These are phyloP conservation scores for Bimastos eiseni DNA, from an alignment of 2,888 invertebrate species.

Conservation along the genomic window DNA sequence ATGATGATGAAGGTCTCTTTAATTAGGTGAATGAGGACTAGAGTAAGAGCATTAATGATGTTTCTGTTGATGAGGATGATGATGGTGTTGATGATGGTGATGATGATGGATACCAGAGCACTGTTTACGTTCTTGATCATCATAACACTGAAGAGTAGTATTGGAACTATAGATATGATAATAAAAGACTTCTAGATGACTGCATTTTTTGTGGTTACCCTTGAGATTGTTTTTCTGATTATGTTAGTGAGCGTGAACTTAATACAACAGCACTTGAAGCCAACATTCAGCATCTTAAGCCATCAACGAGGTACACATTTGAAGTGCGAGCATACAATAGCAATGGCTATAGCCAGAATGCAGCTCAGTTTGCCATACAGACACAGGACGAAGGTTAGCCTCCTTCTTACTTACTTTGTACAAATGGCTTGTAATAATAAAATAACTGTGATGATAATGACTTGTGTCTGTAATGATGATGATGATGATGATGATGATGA, in stretches of 20 bases:
- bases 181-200: background rate
- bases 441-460: background rate
- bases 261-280: slow-evolving; percentile 77
- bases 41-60: background rate
- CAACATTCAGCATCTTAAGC: slow-evolving; percentile 75
- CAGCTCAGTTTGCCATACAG: slow-evolving; percentile 73
- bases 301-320: slow-evolving; percentile 84
- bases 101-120: background rate
- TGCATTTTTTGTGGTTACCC: background rate
- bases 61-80: background rate
- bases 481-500: too few relatives aligned
- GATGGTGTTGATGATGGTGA: background rate
- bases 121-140: background rate
- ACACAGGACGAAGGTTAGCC: slow-evolving; percentile 63
- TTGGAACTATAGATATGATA: too few relatives aligned
- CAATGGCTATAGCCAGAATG: slow-evolving; percentile 75
- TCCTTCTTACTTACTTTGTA: background rate
- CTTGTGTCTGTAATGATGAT: background rate
- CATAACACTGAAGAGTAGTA: background rate
- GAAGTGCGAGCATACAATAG: slow-evolving; percentile 79
- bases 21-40: background rate
- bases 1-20: background rate
- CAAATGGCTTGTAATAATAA: background rate
- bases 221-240: background rate
- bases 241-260: slow-evolving; percentile 77